Evolutionary conservation across 2,113 vertebrate genomes (phyloP).

Genomic region (Scopus umbretta): DNA sequence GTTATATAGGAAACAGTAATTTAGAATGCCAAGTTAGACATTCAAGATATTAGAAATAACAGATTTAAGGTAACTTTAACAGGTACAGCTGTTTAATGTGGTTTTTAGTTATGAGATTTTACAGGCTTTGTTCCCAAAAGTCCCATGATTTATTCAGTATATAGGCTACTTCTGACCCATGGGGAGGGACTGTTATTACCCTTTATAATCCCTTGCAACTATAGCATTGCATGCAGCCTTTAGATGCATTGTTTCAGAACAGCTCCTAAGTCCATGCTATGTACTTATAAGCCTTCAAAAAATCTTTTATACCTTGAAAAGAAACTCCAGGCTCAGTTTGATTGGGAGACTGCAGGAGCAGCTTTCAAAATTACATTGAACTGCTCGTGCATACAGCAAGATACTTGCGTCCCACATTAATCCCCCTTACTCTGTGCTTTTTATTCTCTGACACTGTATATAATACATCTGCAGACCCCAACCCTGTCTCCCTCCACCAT

Average conservation of each 20-base stretch:
- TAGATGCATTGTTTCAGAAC: not conserved
- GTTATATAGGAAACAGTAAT: not conserved
- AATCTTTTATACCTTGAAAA: not conserved
- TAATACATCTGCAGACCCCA: not conserved
- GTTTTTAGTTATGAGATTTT: not conserved
- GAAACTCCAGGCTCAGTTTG: not conserved
- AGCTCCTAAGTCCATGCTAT: not conserved
- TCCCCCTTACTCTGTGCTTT: fast-evolving
- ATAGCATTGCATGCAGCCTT: not conserved
- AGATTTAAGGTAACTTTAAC: not conserved
- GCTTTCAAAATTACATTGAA: not conserved
- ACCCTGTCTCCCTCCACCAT: not conserved
- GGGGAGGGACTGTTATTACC: not conserved
- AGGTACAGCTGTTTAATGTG: not conserved
- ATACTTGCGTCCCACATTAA: not conserved
- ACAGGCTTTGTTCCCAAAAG: not conserved
- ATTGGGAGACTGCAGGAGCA: not conserved
- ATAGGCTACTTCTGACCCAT: not conserved
- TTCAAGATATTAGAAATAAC: not conserved
- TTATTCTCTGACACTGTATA: not conserved
- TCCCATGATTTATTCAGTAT: not conserved
- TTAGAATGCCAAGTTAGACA: not conserved
- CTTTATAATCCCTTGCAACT: not conserved
- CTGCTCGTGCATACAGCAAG: fast-evolving
- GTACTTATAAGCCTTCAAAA: not conserved